These are phyloP conservation scores for Simalia tracyae DNA, from an alignment of 2,797 vertebrate genomes.

Conservation along the genomic window DNA sequence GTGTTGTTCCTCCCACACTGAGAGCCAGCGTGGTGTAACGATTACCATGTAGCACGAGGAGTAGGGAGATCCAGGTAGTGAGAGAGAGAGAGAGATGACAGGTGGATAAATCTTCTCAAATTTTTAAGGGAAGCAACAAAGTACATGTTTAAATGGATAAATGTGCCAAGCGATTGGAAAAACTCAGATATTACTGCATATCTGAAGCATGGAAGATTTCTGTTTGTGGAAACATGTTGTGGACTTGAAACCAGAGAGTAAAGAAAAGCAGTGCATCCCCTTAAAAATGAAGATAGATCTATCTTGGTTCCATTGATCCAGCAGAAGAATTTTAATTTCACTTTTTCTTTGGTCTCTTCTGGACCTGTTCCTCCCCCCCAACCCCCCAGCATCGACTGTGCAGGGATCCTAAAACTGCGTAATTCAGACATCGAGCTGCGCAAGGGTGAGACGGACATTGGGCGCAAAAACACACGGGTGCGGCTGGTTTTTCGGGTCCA, in stretches of 20 bases:
- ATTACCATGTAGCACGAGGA: too few relatives aligned
- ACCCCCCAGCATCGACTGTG: conserved; percentile 85
- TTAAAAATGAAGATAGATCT: not conserved
- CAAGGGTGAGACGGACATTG: conserved; percentile 94
- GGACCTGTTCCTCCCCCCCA: not conserved
- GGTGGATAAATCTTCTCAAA: not conserved
- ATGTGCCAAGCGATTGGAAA: not conserved
- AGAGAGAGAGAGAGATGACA: too few relatives aligned
- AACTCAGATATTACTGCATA: too few relatives aligned
- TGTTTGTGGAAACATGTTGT: too few relatives aligned
- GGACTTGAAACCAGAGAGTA: too few relatives aligned
- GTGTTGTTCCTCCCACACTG: too few relatives aligned
- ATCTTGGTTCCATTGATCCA: not conserved
- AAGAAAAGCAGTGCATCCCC: not conserved
- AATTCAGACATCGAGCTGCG: conserved; percentile 94
- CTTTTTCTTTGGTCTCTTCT: not conserved
- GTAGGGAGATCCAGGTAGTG: too few relatives aligned
- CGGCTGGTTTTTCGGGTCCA: conserved; percentile 89
- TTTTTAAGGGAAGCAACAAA: not conserved
- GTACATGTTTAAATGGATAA: not conserved
- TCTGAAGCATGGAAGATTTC: not conserved
- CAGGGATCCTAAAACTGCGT: conserved; percentile 90
- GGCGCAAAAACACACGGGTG: conserved; percentile 90
- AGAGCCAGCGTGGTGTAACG: too few relatives aligned
- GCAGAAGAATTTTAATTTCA: not conserved